Evolutionary conservation across 2,797 vertebrate species (phyloP).

Genomic region (Antrozous pallidus): DNA sequence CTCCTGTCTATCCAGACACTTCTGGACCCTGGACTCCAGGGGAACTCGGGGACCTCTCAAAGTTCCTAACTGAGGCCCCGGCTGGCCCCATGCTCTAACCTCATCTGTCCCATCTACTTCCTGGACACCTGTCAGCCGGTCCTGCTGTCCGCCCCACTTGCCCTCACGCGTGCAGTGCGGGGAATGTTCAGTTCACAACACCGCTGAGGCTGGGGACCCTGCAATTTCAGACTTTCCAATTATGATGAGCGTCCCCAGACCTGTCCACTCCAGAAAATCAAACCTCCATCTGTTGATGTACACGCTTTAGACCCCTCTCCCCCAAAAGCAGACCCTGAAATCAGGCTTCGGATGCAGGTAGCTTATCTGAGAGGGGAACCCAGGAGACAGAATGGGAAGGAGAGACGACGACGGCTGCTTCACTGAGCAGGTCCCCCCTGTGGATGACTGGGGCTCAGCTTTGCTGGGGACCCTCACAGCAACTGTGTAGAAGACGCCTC

Average conservation of each 20-base stretch:
- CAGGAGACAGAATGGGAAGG: neutral
- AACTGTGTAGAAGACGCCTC: neutral
- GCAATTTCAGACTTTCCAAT: neutral
- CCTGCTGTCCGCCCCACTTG: neutral
- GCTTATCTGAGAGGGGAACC: neutral
- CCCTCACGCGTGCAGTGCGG: neutral
- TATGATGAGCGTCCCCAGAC: neutral
- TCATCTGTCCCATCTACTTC: neutral
- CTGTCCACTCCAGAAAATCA: neutral
- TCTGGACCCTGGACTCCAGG: rapidly evolving
- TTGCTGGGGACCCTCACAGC: neutral
- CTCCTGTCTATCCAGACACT: conserved; percentile 5
- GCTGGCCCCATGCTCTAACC: neutral
- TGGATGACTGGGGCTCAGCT: neutral
- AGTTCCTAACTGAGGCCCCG: neutral
- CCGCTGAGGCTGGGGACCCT: neutral
- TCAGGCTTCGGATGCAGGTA: neutral
- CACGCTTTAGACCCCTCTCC: neutral
- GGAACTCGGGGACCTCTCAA: neutral
- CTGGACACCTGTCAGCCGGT: neutral
- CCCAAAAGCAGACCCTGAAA: neutral
- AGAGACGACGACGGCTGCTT: neutral
- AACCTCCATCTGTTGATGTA: neutral
- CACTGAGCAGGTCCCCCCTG: neutral
- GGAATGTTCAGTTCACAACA: neutral